Conservation (phyloP, 2,797 vertebrate species). For the Xenops minutus region DNA sequence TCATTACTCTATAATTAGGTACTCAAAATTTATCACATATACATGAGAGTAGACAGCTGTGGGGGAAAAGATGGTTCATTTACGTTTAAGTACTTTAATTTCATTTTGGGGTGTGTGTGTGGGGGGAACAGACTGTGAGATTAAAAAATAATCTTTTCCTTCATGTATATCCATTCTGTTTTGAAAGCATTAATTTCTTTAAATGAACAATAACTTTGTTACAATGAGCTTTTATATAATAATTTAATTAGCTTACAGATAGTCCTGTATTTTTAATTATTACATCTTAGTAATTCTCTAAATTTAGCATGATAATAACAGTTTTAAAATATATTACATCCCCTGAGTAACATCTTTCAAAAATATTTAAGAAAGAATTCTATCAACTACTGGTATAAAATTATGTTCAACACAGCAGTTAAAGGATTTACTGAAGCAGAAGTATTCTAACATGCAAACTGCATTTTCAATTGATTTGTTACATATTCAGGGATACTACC, state of each 20-base stretch:
- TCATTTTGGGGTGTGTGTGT: not conserved
- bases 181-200: conserved; percentile 7
- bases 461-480: not conserved
- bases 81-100: conserved; percentile 26
- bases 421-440: not conserved
- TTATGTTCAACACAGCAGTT: not conserved
- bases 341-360: not conserved
- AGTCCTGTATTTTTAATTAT: not conserved
- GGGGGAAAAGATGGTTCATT: not conserved
- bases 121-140: not conserved
- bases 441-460: not conserved
- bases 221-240: not conserved
- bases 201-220: not conserved
- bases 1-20: conserved; percentile 11
- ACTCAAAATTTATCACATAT: conserved; percentile 35
- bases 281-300: not conserved
- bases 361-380: not conserved
- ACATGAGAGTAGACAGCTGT: conserved; percentile 28
- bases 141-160: not conserved
- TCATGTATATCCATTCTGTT: conserved; percentile 11
- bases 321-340: not conserved
- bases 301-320: not conserved
- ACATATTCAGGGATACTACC: not conserved
- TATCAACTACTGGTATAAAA: not conserved
- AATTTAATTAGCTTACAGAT: not conserved